Evolutionary conservation across 2,888 invertebrate species (phyloP).

Genomic region (Lochmaea crataegi): DNA sequence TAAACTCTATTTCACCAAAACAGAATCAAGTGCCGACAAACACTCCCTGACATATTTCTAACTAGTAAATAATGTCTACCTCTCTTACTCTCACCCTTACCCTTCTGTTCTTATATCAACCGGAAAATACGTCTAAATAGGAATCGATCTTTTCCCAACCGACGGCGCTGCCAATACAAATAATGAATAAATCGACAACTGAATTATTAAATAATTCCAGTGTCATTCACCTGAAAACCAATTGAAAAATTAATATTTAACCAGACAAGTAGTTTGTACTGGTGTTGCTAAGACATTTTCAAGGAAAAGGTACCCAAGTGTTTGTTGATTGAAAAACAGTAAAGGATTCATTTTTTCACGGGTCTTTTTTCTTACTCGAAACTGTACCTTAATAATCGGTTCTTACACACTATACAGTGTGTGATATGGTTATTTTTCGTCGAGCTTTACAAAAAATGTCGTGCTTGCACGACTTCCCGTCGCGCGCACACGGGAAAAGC

Average conservation of each 20-base stretch:
- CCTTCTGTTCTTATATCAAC: not conserved
- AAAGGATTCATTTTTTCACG: too few relatives aligned
- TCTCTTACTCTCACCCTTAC: not conserved
- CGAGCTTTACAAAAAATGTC: too few relatives aligned
- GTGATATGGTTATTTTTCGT: too few relatives aligned
- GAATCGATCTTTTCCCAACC: constrained; percentile 30
- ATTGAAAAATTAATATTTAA: constrained; percentile 39
- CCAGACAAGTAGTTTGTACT: constrained; percentile 29
- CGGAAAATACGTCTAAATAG: constrained; percentile 24
- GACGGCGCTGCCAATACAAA: constrained; percentile 35
- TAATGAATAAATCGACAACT: constrained; percentile 40
- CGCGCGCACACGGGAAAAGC: too few relatives aligned
- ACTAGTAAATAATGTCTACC: not conserved
- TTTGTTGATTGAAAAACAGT: not conserved
- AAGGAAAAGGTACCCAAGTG: constrained; percentile 7
- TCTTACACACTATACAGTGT: too few relatives aligned
- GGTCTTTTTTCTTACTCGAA: too few relatives aligned
- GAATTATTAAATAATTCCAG: constrained; percentile 36
- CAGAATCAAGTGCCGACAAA: too few relatives aligned
- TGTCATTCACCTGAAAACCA: constrained; percentile 41
- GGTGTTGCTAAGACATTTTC: constrained; percentile 28
- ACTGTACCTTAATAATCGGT: too few relatives aligned
- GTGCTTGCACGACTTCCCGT: too few relatives aligned
- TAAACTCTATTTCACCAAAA: too few relatives aligned
- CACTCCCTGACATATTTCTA: not conserved